phyloP scores from a whole-genome alignment of 2,113 vertebrate species.

The Strix aluco region DNA sequence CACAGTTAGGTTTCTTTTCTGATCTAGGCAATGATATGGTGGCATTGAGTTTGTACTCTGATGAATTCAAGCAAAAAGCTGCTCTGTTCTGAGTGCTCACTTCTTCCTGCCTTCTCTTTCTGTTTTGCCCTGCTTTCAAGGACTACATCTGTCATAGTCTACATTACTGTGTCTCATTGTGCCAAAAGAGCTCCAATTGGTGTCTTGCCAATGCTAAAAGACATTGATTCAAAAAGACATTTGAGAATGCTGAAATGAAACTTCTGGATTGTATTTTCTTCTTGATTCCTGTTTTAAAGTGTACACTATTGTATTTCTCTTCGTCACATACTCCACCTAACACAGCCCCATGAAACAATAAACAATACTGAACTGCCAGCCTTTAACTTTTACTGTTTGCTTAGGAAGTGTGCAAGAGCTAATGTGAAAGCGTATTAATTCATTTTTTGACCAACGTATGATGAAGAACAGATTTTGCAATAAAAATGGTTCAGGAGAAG shows the following conservation, averaged over 20 bases:
- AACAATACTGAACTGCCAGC: background rate
- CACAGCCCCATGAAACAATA: background rate
- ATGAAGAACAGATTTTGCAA: constrained; percentile 14
- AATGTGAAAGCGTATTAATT: background rate
- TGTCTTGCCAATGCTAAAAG: background rate
- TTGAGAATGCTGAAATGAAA: background rate
- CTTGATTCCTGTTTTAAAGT: background rate
- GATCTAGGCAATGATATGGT: background rate
- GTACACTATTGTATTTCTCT: background rate
- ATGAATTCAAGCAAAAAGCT: background rate
- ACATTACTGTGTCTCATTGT: background rate
- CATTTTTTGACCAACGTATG: background rate
- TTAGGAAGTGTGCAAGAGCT: background rate
- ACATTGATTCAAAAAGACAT: background rate
- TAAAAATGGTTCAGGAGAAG: background rate
- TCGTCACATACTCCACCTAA: background rate
- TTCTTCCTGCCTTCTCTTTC: background rate
- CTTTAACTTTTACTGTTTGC: constrained; percentile 11
- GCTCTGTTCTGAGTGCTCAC: background rate
- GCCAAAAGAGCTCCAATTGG: background rate
- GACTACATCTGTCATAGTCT: background rate
- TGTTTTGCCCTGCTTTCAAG: background rate
- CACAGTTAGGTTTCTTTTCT: background rate
- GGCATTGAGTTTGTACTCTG: background rate
- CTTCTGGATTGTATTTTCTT: background rate